Evolutionary conservation across 2,888 invertebrate genomes (phyloP).

Genomic region (Lamproptera curius): DNA sequence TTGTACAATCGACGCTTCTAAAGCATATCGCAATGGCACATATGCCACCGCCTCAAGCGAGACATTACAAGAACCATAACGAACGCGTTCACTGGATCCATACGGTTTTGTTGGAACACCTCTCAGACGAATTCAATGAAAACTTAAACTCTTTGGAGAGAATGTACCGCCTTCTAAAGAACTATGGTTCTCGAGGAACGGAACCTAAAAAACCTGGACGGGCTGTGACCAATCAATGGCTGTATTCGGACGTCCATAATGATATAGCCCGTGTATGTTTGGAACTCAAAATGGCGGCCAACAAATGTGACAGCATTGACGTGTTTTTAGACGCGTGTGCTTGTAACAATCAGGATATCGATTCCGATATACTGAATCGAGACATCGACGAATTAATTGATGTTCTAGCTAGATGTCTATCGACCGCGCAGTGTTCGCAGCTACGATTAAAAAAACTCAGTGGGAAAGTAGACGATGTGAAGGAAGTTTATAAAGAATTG

Average conservation of each 20-base stretch:
- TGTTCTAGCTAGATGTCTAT: conserved; percentile 50
- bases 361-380: conserved; percentile 50
- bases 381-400: conserved; percentile 64
- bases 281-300: conserved; percentile 57
- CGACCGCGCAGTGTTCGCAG: conserved; percentile 54
- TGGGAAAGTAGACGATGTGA: conserved; percentile 39
- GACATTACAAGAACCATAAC: conserved; percentile 59
- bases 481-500: conserved; percentile 33
- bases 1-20: conserved; percentile 63
- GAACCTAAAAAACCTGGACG: conserved; percentile 45
- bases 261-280: conserved; percentile 54
- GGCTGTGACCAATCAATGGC: conserved; percentile 53
- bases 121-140: conserved; percentile 46
- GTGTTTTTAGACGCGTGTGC: conserved; percentile 66
- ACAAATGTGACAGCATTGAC: conserved; percentile 59
- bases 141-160: conserved; percentile 53
- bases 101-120: conserved; percentile 41
- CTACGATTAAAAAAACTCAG: conserved; percentile 58
- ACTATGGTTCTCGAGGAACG: conserved; percentile 46
- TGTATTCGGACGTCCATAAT: conserved; percentile 65
- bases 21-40: conserved; percentile 66
- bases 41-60: conserved; percentile 39
- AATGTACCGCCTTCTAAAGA: conserved; percentile 64
- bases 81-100: conserved; percentile 68
- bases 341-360: conserved; percentile 52